phyloP scores from a whole-genome alignment of 2,888 invertebrate species.

The Sarcophaga rosellei region DNA sequence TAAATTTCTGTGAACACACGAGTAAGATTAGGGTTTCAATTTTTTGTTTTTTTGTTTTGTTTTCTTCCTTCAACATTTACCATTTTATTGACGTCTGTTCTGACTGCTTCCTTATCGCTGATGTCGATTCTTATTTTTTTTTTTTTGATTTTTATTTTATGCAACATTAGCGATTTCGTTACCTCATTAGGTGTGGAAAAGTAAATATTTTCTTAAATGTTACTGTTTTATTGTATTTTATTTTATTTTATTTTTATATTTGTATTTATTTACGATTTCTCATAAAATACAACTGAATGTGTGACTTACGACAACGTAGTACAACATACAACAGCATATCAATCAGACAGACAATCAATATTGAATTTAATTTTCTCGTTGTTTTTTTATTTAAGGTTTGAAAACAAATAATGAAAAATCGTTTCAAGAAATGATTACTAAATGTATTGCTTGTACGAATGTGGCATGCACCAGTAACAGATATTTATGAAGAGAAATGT shows the following conservation, averaged over 20 bases:
- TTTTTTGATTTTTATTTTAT: conserved; percentile 19
- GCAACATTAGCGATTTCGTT: conserved; percentile 64
- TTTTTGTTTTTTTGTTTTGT: background rate
- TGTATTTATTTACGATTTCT: conserved; percentile 60
- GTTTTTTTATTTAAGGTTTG: conserved; percentile 49
- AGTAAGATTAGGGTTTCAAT: background rate
- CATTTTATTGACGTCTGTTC: background rate
- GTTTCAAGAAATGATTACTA: background rate
- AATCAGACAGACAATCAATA: conserved; percentile 11
- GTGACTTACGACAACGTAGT: background rate
- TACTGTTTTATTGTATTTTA: conserved; percentile 39
- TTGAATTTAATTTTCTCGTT: conserved; percentile 15
- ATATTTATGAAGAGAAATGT: background rate
- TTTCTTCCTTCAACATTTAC: background rate
- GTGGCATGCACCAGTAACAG: background rate
- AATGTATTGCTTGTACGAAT: background rate
- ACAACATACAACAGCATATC: background rate
- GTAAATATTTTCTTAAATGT: conserved; percentile 62
- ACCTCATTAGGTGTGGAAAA: conserved; percentile 67
- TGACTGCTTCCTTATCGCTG: background rate
- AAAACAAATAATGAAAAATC: conserved; percentile 23
- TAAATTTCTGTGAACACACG: no score
- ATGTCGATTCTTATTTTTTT: background rate
- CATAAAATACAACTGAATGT: conserved; percentile 16
- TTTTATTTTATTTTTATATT: background rate